Base-by-base conservation (phyloP, 2,797 vertebrate species). In the Muraenolepis orangiensis region DNA sequence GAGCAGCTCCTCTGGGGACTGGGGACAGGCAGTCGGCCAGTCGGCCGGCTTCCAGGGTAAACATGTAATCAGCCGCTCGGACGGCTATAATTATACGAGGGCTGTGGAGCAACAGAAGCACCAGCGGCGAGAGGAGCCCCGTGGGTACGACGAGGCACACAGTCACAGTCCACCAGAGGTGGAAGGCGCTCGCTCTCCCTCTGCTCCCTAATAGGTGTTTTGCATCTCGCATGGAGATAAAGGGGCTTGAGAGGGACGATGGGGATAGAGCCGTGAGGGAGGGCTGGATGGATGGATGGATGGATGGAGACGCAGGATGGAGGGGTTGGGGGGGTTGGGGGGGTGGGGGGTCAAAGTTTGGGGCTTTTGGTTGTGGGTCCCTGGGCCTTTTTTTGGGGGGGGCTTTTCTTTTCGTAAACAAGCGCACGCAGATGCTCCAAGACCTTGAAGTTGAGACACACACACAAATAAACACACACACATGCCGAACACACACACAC, bases 41-140 rank as follows among this genome's bases (percentile, higher is more conserved):
- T 90, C 90, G 86, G 95, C 95, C 96, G 96, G 95, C 94, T 94
- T 93, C 94, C 93, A 94, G 91, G 92, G 93, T 93, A 95, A 95
- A 94, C 94, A 92, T 95, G 93, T 94, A 95, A 95, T 96, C 94
- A 95, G 93, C 91, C 85, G 40, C 87, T 91, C 75, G 93, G 94
- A 93, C 95, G 91, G 91, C 93, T 93, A 94, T 95, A 95, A 96
- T 93, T 94, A 95, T 90, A 91, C 90, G 81, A 87, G 87, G 89
- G 89, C 93, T 81, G 87, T 89, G 93, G 93, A 91, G 86, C 90
- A 93, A 91, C 90, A 93, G 91, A 91, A 89, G 89, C 80, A n/a
- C n/a, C n/a, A n/a, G n/a, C 18, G 90, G 87, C 68, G 79, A 93
- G 93, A 92, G 90, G n/a, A n/a, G n/a, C n/a, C n/a, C 92, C 92